Base-by-base conservation (phyloP, 1,140 invertebrate species). In the Psix sp. region DNA sequence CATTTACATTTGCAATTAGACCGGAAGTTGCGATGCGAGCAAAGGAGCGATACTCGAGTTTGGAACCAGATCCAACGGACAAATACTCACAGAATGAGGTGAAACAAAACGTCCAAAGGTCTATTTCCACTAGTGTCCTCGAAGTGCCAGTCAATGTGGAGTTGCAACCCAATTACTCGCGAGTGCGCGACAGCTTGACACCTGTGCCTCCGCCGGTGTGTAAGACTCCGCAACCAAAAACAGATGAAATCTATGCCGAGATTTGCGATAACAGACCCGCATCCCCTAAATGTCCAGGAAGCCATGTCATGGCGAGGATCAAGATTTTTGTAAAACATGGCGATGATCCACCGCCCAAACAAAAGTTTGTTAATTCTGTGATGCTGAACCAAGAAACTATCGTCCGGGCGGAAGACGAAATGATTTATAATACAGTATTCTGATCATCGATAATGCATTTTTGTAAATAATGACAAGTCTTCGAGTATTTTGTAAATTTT, bases 371-470 rank as follows among this genome's bases (percentile, higher is more conserved):
- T 0, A 86, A 84, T 74, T 85, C 83, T 21, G 77, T 86, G 40
- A 77, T 80, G 71, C 75, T 83, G 16, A 80, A 84, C 51, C 83
- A 82, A 63, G 81, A 87, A 40, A 82, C 86, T 1, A 84, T 84
- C 39, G 80, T 86, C 20, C 81, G 57, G 17, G 79, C 80, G 18
- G 84, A 85, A 21, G 83, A 86, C 13, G 81, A 87, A 33, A 81
- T 82, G 46, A 83, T 87, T 31, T 87, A 87, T 66, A 87, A 87
- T 31, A 85, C 84, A 35, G 78, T 87, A 74, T 87, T 85, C 51
- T 87, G 60, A 72, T 29, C 7, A 29, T 7, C n/a, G 26, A 24
- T 5, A 24, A 24, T n/a, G n/a, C 7, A 29, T 29, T 35, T 6
- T 35, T 35, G 33, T 42, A 26, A 18, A 42, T 42, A 24, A n/a